phyloP scores from a whole-genome alignment of 37 sponge, comb jelly and placozoan genomes.

The Axinella damicornis region DNA sequence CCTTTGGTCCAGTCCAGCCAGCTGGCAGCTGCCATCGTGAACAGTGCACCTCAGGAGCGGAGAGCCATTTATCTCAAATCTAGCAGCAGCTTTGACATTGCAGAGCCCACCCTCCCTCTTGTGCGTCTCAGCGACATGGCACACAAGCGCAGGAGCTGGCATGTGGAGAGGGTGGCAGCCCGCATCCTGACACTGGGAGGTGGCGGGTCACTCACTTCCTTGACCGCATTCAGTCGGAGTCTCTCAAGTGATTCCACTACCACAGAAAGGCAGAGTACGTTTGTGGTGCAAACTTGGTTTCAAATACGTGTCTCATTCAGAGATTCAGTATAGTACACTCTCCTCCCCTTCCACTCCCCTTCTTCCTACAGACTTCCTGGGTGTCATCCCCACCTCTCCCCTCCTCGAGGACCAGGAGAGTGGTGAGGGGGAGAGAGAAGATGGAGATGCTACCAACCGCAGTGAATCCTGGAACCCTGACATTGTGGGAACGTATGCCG shows the following conservation, averaged over 20 bases:
- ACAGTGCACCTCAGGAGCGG: constrained; percentile 62
- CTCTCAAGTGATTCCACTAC: constrained; percentile 15
- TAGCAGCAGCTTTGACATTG: constrained; percentile 17
- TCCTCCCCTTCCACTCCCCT: no score
- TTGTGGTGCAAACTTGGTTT: no score
- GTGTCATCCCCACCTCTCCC: background rate
- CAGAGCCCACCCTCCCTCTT: background rate
- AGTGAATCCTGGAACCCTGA: no score
- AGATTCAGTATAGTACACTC: no score
- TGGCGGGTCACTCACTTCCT: background rate
- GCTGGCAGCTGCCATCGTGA: constrained; percentile 80
- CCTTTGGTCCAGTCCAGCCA: constrained; percentile 15
- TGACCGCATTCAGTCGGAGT: constrained; percentile 22
- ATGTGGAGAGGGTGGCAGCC: constrained; percentile 55
- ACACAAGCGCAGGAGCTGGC: constrained; percentile 56
- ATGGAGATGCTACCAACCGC: no score
- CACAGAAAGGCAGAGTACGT: no score
- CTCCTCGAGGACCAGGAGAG: no score
- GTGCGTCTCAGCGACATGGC: background rate
- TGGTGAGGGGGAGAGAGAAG: no score
- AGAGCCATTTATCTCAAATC: constrained; percentile 55
- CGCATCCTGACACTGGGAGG: constrained; percentile 5
- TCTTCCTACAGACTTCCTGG: background rate
- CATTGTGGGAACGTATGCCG: no score
- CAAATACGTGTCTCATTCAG: no score